These are phyloP conservation scores for Drosophila tropicalis DNA, from an alignment of 1,140 invertebrate genomes.

Conservation along the genomic window DNA sequence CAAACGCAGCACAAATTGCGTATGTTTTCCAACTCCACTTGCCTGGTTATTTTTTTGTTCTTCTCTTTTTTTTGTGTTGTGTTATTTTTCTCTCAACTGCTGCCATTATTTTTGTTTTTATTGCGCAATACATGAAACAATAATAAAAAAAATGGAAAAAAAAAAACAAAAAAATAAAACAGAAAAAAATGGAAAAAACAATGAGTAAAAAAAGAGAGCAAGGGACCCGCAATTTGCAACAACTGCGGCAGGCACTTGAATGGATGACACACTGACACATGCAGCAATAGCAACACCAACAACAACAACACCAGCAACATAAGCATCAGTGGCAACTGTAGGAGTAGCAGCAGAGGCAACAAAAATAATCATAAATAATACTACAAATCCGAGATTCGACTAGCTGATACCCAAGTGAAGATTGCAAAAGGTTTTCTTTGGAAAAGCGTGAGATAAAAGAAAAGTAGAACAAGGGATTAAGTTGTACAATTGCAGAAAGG, in stretches of 20 bases:
- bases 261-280: conserved; percentile 58
- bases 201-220: conserved; percentile 47
- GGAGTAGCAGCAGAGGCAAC: conserved; percentile 22
- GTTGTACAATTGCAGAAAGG: not conserved
- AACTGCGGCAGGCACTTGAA: conserved; percentile 73
- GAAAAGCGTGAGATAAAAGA: not conserved
- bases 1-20: conserved; percentile 72
- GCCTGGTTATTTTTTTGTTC: conserved; percentile 26
- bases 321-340: not conserved
- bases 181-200: conserved; percentile 22
- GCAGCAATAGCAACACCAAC: conserved; percentile 33
- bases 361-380: conserved; percentile 18
- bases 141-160: conserved; percentile 56
- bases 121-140: conserved; percentile 72
- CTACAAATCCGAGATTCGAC: conserved; percentile 9
- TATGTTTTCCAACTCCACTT: conserved; percentile 43
- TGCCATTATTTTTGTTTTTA: conserved; percentile 78
- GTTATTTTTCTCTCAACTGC: conserved; percentile 49
- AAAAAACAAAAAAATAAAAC: conserved; percentile 17
- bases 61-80: conserved; percentile 19
- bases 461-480: not conserved
- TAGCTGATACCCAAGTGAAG: conserved; percentile 11
- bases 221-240: conserved; percentile 64
- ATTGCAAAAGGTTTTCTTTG: not conserved
- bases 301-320: conserved; percentile 20